Conservation (phyloP, 1,140 invertebrate genomes). For the Mizuhopecten yessoensis region DNA sequence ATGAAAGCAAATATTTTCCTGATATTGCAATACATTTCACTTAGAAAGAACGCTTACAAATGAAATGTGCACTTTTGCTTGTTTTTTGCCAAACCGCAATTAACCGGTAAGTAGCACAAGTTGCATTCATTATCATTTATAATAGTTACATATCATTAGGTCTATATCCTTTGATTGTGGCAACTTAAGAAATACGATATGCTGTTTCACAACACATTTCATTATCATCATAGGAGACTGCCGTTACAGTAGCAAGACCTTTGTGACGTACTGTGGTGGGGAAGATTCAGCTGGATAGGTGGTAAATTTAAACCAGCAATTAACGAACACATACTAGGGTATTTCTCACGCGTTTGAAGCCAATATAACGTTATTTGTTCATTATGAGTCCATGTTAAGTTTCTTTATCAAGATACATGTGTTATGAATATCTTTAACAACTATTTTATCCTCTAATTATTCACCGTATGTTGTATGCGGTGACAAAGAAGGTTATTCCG, state of each 20-base stretch:
- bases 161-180: conserved; percentile 1
- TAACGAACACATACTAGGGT: not conserved
- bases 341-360: not conserved
- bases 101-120: not conserved
- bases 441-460: not conserved
- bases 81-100: not conserved
- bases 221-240: not conserved
- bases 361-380: not conserved
- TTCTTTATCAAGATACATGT: not conserved
- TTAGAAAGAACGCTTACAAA: not conserved
- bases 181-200: conserved; percentile 19
- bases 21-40: not conserved
- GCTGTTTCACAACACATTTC: conserved; percentile 15
- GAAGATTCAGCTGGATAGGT: conserved; percentile 25
- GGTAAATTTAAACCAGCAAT: not conserved
- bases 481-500: not conserved
- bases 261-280: not conserved
- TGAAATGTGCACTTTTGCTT: not conserved
- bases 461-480: not conserved
- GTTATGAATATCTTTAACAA: conserved; percentile 15
- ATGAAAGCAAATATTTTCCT: not conserved
- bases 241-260: not conserved
- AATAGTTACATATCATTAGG: not conserved
- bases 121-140: not conserved
- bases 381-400: not conserved